Percentiles rank a stretch among this genome's conserved stretches.
Evolutionary conservation across 2,113 vertebrate species (phyloP).

Genomic region (Romanogobio albipinnatus): DNA sequence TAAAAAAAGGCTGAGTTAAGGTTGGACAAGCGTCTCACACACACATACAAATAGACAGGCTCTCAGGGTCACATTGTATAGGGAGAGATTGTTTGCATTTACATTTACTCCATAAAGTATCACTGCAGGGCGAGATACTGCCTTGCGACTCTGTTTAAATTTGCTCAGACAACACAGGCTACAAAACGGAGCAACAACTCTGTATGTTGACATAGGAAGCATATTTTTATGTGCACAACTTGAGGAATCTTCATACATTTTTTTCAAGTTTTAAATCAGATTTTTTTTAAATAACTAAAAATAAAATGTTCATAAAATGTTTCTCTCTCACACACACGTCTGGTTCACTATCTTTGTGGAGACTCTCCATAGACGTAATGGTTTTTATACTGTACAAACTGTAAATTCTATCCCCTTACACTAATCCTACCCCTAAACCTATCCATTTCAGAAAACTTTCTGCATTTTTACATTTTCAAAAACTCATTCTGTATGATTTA

Average conservation of each 20-base stretch:
- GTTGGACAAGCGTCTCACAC: slow-evolving; percentile 9
- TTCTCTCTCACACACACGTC: no score
- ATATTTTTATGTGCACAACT: slow-evolving; percentile 18
- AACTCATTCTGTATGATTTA: no score
- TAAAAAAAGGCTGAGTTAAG: slow-evolving; percentile 1
- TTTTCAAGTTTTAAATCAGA: background rate
- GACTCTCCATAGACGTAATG: no score
- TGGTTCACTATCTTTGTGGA: no score
- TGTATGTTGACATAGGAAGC: slow-evolving; percentile 48
- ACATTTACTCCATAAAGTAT: slow-evolving; percentile 51
- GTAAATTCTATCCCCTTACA: no score
- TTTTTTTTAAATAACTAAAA: background rate
- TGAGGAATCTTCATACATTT: background rate
- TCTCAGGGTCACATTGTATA: slow-evolving; percentile 36
- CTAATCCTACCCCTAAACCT: no score
- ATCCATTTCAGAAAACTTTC: no score
- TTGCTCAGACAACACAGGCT: slow-evolving; percentile 37
- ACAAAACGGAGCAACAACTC: slow-evolving; percentile 32
- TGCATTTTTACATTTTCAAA: no score
- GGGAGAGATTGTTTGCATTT: slow-evolving; percentile 50
- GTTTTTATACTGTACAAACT: no score
- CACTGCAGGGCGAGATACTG: slow-evolving; percentile 56
- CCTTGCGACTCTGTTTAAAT: slow-evolving; percentile 50
- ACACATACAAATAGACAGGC: slow-evolving; percentile 45
- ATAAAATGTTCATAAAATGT: no score